Base-by-base conservation (phyloP, 2,797 vertebrate species). In the Cichlasoma orientale region DNA sequence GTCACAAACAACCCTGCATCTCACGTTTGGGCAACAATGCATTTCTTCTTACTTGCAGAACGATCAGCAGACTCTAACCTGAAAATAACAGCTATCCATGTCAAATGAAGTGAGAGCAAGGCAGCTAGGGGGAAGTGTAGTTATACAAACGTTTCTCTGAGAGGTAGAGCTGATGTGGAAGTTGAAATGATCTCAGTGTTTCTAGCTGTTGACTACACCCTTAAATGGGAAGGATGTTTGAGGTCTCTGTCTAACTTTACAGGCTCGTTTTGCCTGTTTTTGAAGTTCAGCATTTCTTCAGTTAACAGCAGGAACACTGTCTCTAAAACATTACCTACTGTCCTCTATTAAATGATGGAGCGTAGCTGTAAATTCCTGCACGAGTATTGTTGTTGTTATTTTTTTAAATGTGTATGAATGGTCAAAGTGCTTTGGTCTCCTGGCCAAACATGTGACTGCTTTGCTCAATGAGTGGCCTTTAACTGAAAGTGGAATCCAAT, bases 391-490 rank as follows among this genome's bases (percentile, higher is more conserved):
- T 59, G 29, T 54, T 63, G 7, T 31, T 41, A 11, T 63, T 63
- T 38, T 38, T 47, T 56, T 18, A 66, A 80, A 76, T 75, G 9
- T 36, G 25, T 53, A 13, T 10, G 25, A 70, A 74, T 12, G 44
- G 63, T 57, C 56, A 52, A 52, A 75, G 56, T 25, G 16, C 44
- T 72, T 75, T 56, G 23, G 47, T 71, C 75, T 79, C 27, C 1
- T 1, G 74, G 29, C 33, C 31, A 57, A 73, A 80, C 85, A 77
- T 84, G 80, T 77, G 80, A 88, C 76, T 14, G 25, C 13, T 72
- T 10, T 23, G 47, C 72, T 86, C 52, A 83, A 69, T 76, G 72
- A 77, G 16, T 50, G 23, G 55, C 74, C 86, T 90, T 84, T 36
- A 75, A 53, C n/a, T 80, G 3, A 75, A 74, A 75, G 72, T 73